These are phyloP conservation scores for Lasius fuliginosus DNA, from an alignment of 2,888 invertebrate genomes.

Conservation along the genomic window DNA sequence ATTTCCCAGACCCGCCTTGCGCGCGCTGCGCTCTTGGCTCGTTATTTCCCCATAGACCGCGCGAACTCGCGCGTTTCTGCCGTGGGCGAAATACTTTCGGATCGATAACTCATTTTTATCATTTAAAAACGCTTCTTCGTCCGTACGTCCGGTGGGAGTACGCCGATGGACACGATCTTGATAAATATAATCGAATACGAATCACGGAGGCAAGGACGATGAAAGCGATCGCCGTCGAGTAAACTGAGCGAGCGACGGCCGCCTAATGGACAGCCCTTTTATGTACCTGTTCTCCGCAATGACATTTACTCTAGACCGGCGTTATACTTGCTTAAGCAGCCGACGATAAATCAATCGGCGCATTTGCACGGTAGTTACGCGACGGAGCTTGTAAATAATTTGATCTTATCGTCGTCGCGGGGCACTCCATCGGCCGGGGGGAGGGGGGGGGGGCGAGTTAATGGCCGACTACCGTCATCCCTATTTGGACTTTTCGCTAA, in stretches of 20 bases:
- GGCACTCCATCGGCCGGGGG: neutral
- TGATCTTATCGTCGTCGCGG: conserved; percentile 55
- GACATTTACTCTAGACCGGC: conserved; percentile 21
- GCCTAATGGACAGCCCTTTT: conserved; percentile 30
- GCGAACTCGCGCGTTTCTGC: conserved; percentile 47
- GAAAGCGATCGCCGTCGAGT: conserved; percentile 13
- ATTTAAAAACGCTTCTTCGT: conserved; percentile 45
- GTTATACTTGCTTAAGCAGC: conserved; percentile 41
- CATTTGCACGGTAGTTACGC: conserved; percentile 53
- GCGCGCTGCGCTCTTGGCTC: conserved; percentile 23
- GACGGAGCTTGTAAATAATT: conserved; percentile 58
- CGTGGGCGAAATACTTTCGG: conserved; percentile 46
- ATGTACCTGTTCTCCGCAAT: conserved; percentile 22
- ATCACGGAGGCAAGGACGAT: neutral
- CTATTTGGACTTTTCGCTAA: conserved; percentile 62
- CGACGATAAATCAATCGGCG: conserved; percentile 52
- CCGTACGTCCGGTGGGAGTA: neutral
- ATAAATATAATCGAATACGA: conserved; percentile 51
- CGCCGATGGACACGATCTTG: conserved; percentile 32
- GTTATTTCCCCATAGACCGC: conserved; percentile 56
- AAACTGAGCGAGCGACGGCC: conserved; percentile 16
- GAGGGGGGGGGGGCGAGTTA: conserved; percentile 31
- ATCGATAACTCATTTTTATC: conserved; percentile 58
- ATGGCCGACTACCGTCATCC: conserved; percentile 59
- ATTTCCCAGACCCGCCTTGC: conserved; percentile 33